These are phyloP conservation scores for Heteromormyrus szaboi DNA, from an alignment of 2,797 vertebrate species.

Conservation along the genomic window DNA sequence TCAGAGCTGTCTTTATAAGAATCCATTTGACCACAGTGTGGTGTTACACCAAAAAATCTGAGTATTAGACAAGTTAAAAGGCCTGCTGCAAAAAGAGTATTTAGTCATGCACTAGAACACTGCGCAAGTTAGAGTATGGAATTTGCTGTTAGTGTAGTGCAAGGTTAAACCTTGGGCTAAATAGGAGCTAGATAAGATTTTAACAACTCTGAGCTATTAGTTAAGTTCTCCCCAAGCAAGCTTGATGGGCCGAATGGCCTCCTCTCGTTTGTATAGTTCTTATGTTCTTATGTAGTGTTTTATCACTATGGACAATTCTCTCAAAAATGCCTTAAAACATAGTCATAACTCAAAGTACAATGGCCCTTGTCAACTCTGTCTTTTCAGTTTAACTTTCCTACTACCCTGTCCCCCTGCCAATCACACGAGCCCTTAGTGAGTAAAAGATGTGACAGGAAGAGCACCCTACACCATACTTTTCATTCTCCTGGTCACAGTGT, in stretches of 20 bases:
- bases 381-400: not conserved
- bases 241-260: no score
- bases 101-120: not conserved
- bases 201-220: no score
- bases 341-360: not conserved
- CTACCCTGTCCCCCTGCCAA: not conserved
- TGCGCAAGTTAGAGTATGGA: no score
- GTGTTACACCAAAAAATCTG: not conserved
- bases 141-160: no score
- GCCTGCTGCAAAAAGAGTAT: not conserved
- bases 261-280: no score
- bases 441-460: not conserved
- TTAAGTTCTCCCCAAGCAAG: no score
- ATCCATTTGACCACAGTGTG: not conserved
- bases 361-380: not conserved
- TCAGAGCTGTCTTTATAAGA: not conserved
- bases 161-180: no score
- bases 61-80: not conserved
- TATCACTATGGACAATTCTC: not conserved
- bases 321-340: not conserved
- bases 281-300: not conserved
- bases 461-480: not conserved
- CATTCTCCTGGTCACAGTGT: not conserved
- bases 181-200: no score
- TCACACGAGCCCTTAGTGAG: not conserved